Conservation (phyloP, 2,888 invertebrate species). For the Agrotis clavis region DNA sequence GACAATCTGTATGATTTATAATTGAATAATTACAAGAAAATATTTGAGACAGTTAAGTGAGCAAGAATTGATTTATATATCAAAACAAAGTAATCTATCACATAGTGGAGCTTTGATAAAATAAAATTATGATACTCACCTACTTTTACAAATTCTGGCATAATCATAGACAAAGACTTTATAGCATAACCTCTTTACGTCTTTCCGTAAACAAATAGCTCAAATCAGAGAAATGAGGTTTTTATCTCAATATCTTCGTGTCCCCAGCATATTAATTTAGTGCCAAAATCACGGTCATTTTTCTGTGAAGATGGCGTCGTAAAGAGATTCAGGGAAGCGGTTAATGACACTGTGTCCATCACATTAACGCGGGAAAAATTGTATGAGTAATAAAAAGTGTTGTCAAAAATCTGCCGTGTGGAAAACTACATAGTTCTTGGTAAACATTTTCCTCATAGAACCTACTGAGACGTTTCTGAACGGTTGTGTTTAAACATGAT, state of each 20-base stretch:
- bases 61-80: not conserved
- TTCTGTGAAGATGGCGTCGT: slow-evolving; percentile 60
- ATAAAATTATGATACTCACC: not conserved
- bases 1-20: not conserved
- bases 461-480: not conserved
- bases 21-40: slow-evolving; percentile 8
- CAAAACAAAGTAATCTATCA: slow-evolving; percentile 3
- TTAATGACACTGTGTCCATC: slow-evolving; percentile 66
- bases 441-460: slow-evolving; percentile 45
- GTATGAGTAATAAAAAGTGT: slow-evolving; percentile 52
- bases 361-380: slow-evolving; percentile 49
- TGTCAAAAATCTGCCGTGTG: slow-evolving; percentile 26
- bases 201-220: slow-evolving; percentile 65
- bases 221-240: slow-evolving; percentile 64
- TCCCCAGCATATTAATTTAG: slow-evolving; percentile 60
- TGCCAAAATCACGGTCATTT: slow-evolving; percentile 57
- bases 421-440: slow-evolving; percentile 42
- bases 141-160: not conserved
- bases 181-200: slow-evolving; percentile 40
- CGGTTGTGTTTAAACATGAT: not conserved
- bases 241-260: slow-evolving; percentile 65
- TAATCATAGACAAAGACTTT: slow-evolving; percentile 36
- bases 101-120: not conserved
- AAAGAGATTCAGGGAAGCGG: slow-evolving; percentile 70
- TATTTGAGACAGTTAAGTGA: not conserved